Evolutionary conservation across 2,888 invertebrate species (phyloP).

Genomic region (Uropetala carovei): DNA sequence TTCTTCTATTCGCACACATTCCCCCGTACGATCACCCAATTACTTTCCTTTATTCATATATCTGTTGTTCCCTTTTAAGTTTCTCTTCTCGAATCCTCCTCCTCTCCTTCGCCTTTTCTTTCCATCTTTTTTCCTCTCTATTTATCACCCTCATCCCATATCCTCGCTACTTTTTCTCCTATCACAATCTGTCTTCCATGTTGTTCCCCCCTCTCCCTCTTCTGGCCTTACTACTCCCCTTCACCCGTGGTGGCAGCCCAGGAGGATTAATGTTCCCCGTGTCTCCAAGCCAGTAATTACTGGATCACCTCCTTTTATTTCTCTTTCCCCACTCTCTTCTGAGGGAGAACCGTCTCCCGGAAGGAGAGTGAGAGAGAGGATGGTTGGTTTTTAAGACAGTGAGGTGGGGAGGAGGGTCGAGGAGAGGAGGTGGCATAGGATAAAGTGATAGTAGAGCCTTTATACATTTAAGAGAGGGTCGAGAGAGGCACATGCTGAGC

Average conservation of each 20-base stretch:
- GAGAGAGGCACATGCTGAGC: too few species aligned
- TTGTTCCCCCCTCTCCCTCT: neutral
- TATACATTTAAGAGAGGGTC: too few species aligned
- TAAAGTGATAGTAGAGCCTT: too few species aligned
- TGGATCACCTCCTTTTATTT: conserved; percentile 51
- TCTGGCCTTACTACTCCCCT: conserved; percentile 7
- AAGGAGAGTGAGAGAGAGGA: neutral
- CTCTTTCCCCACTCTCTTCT: conserved; percentile 20
- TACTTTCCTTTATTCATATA: too few species aligned
- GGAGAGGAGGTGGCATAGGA: neutral
- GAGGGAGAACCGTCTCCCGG: conserved; percentile 23
- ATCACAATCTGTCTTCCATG: neutral
- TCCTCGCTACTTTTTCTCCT: neutral
- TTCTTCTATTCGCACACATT: too few species aligned
- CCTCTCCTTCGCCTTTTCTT: too few species aligned
- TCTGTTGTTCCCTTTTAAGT: too few species aligned
- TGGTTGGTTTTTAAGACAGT: neutral
- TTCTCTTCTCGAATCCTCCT: too few species aligned
- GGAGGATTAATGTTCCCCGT: conserved; percentile 42
- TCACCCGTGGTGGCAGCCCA: conserved; percentile 32
- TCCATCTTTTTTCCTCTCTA: neutral
- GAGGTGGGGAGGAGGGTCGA: neutral
- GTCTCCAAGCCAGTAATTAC: conserved; percentile 43
- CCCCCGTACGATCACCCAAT: too few species aligned
- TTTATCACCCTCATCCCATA: neutral